Base-by-base conservation (phyloP, 2,888 invertebrate genomes). In the Drosophila incognita region DNA sequence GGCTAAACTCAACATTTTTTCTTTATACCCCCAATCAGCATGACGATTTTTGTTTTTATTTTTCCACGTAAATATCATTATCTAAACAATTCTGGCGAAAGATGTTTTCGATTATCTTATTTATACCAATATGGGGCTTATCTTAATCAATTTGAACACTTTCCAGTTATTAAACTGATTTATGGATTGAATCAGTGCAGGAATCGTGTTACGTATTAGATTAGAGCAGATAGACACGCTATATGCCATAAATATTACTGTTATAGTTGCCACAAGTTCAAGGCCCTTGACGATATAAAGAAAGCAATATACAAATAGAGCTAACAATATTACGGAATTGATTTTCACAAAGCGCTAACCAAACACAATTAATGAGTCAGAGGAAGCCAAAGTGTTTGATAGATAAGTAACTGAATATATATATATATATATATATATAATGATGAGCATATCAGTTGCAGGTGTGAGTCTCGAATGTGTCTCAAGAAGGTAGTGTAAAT, bases 341-440 rank as follows among this genome's bases (percentile, higher is more conserved):
- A 33, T 24, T 57, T 53, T 48, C 48, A 31, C 21, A 36, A 46
- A 46, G 46, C 38, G 46, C 51, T 38, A 31, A 51, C 38, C 51
- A 38, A 35, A 24, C 4, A 53, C 33, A 62, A 36, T 21, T 15
- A 53, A 53, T 77, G 66, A 77, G 29, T 78, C 79, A 70, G 38
- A 33, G 6, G 46, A 24, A 54, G 27, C 52, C 54, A 10, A 71
- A 52, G 58, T 56, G 18, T 33, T 62, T 52, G 42, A 62, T 52
- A 74, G 74, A 74, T 77, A 77, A 64, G 63, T 63, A 61, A 42
- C 33, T 56, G 59, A 51, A 61, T 18, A 68, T 15, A 57, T 48
- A 36, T 66, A 62, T 56, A 67, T 40, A 68, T 18, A n/a, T 35
- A 54, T n/a, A n/a, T n/a, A n/a, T n/a, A n/a, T n/a, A n/a, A n/a